Conservation (phyloP, 2,113 vertebrate species). For the Peromyscus leucopus region DNA sequence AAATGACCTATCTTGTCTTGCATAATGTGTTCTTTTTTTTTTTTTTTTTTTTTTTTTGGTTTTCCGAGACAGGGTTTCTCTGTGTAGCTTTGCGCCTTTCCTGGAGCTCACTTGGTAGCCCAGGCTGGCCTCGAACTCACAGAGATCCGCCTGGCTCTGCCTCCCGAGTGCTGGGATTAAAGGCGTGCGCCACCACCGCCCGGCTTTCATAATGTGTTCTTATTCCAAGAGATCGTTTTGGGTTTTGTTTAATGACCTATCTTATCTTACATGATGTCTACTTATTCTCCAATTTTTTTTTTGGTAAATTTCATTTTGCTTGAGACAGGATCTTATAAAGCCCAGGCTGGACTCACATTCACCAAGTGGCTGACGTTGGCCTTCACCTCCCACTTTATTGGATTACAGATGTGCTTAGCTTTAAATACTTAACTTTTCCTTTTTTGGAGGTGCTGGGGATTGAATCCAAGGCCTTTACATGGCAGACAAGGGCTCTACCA, state of each 20-base stretch:
- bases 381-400: not conserved
- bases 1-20: conserved; percentile 41
- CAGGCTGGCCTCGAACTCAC: too few species aligned
- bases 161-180: too few species aligned
- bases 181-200: too few species aligned
- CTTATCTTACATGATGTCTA: too few species aligned
- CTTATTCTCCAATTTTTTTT: too few species aligned
- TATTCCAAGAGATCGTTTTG: not conserved
- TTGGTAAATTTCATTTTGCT: not conserved
- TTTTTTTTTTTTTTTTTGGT: too few species aligned
- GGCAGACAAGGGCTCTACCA: not conserved
- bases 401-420: not conserved
- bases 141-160: too few species aligned
- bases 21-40: conserved; percentile 17
- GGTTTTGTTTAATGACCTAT: too few species aligned
- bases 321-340: not conserved
- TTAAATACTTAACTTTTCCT: not conserved
- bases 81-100: too few species aligned
- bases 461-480: not conserved
- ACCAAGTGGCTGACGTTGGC: not conserved
- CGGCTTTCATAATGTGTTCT: not conserved
- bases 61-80: too few species aligned
- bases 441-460: not conserved
- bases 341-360: not conserved
- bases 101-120: too few species aligned